phyloP scores from a whole-genome alignment of 2,797 vertebrate genomes.

The Pterois miles region DNA sequence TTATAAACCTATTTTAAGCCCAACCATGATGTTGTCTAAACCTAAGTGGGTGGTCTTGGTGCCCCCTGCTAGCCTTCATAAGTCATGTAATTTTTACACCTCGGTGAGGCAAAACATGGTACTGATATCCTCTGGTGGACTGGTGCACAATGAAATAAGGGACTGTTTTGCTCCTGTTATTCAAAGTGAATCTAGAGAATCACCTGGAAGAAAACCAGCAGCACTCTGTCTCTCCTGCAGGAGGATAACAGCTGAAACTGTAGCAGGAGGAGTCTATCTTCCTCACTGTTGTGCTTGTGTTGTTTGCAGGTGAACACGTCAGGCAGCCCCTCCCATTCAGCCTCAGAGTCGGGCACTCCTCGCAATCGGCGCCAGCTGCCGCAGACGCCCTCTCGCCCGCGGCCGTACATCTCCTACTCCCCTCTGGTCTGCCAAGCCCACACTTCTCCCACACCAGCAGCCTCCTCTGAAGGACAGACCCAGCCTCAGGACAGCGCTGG shows the following conservation, averaged over 20 bases:
- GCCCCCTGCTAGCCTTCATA: too few species aligned
- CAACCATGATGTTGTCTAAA: too few species aligned
- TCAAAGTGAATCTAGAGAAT: background rate
- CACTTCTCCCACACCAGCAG: constrained; percentile 69
- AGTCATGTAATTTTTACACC: too few species aligned
- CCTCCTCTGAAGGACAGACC: constrained; percentile 80
- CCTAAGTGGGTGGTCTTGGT: too few species aligned
- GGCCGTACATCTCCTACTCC: constrained; percentile 95
- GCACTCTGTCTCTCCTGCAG: background rate
- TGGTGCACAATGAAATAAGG: background rate
- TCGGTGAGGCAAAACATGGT: too few species aligned
- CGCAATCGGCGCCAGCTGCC: constrained; percentile 94
- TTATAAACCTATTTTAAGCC: too few species aligned
- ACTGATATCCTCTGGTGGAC: too few species aligned
- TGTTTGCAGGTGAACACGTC: constrained; percentile 85
- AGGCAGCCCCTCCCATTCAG: constrained; percentile 88
- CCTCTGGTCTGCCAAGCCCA: constrained; percentile 89
- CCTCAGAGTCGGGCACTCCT: constrained; percentile 90
- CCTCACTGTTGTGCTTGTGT: constrained; percentile 9
- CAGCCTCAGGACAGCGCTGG: constrained; percentile 79
- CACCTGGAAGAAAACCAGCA: background rate
- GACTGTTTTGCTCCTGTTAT: background rate
- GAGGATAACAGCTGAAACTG: background rate
- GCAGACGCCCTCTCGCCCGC: constrained; percentile 92
- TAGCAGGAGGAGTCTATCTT: background rate